Conservation (phyloP, 1,140 invertebrate genomes). For the Akabosia matsudoensis region DNA sequence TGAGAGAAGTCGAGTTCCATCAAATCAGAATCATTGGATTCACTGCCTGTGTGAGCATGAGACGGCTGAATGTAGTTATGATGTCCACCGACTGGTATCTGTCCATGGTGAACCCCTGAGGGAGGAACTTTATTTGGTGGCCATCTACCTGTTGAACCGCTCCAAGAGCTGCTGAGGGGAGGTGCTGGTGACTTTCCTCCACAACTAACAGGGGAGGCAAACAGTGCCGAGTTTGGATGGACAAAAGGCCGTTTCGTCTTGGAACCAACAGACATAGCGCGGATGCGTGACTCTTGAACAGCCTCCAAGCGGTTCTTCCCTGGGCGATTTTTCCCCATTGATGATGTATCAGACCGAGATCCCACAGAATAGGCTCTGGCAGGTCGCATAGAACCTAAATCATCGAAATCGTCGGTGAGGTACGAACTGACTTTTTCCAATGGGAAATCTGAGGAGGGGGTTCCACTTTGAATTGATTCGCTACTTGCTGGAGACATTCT, state of each 20-base stretch:
- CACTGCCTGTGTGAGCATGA: conserved; percentile 17
- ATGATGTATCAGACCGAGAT: conserved; percentile 62
- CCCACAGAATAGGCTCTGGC: conserved; percentile 82
- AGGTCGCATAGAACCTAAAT: conserved; percentile 57
- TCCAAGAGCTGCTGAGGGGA: conserved; percentile 41
- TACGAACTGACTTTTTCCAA: conserved; percentile 67
- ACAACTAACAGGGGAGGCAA: neutral
- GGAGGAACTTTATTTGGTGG: conserved; percentile 26
- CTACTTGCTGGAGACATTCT: conserved; percentile 60
- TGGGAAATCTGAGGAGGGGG: conserved; percentile 60
- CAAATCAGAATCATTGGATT: conserved; percentile 40
- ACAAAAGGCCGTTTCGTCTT: conserved; percentile 23
- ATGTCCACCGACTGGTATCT: neutral
- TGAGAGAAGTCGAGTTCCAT: conserved; percentile 46
- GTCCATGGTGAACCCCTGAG: neutral
- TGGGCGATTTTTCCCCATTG: conserved; percentile 34
- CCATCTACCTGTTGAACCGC: conserved; percentile 43
- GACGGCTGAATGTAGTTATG: neutral
- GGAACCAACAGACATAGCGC: conserved; percentile 41
- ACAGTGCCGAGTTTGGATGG: neutral
- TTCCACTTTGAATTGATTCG: conserved; percentile 71
- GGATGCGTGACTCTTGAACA: conserved; percentile 36
- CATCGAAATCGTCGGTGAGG: conserved; percentile 58
- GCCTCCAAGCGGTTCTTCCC: conserved; percentile 43
- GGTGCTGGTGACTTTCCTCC: conserved; percentile 9